These are phyloP conservation scores for Aporophyla nigra DNA, from an alignment of 2,888 invertebrate species.

Conservation along the genomic window DNA sequence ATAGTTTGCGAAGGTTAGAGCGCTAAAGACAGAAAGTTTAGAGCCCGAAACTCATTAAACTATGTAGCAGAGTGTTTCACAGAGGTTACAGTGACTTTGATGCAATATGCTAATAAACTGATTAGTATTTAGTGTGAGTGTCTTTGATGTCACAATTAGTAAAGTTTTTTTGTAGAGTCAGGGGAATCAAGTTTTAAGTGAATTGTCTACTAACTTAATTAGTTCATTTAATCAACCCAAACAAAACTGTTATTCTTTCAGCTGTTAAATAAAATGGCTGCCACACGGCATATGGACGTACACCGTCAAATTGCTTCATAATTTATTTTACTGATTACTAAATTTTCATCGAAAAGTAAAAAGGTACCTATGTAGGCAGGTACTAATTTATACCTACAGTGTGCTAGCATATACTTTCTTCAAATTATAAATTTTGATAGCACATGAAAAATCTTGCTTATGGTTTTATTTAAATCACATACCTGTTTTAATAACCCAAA, in stretches of 20 bases:
- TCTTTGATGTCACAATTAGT: neutral
- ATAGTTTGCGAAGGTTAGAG: conserved; percentile 35
- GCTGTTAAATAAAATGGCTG: too few relatives aligned
- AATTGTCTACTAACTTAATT: too few relatives aligned
- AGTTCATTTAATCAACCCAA: too few relatives aligned
- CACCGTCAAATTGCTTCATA: too few relatives aligned
- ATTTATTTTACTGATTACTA: too few relatives aligned
- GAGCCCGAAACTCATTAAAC: conserved; percentile 58
- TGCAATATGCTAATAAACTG: conserved; percentile 36
- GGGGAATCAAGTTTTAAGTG: too few relatives aligned
- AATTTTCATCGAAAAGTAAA: too few relatives aligned
- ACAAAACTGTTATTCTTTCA: too few relatives aligned
- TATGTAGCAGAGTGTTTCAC: conserved; percentile 37
- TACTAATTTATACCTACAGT: too few relatives aligned
- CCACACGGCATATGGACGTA: too few relatives aligned
- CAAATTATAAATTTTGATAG: neutral
- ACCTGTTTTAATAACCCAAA: neutral
- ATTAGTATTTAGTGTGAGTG: neutral
- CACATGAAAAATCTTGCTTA: neutral
- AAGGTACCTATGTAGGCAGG: too few relatives aligned
- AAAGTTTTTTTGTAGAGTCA: neutral
- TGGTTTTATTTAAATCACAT: neutral
- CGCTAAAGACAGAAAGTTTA: conserved; percentile 44
- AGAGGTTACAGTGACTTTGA: conserved; percentile 13
- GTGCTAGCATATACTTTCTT: too few relatives aligned